Percentiles rank a stretch among this genome's conserved stretches.
These are phyloP conservation scores for Quiscalus mexicanus DNA, from an alignment of 2,113 vertebrate species.

Conservation along the genomic window DNA sequence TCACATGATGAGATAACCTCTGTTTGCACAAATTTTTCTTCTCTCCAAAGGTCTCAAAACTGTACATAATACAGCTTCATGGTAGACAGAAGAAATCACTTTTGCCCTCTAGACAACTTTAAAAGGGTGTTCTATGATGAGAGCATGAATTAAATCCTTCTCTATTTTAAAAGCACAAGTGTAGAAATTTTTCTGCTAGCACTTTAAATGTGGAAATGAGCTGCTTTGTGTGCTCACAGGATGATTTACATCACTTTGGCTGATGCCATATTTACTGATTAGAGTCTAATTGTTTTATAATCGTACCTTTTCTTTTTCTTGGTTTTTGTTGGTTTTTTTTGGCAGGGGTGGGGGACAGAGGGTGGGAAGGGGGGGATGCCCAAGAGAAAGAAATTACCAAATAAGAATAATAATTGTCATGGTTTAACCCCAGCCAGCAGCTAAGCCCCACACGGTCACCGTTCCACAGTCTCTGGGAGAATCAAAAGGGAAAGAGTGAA, in stretches of 20 bases:
- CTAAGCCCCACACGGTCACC: not conserved
- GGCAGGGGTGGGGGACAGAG: accelerated
- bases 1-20: not conserved
- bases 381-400: not conserved
- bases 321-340: accelerated
- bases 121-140: not conserved
- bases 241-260: not conserved
- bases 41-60: not conserved
- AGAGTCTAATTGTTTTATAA: not conserved
- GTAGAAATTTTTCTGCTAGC: not conserved
- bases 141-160: not conserved
- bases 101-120: not conserved
- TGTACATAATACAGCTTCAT: not conserved
- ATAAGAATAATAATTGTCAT: not conserved
- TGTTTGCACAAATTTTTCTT: not conserved
- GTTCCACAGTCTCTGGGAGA: not conserved
- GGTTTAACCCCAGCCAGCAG: not conserved
- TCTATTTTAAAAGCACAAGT: not conserved
- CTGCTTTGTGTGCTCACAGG: not conserved
- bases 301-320: not conserved
- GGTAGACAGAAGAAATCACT: not conserved
- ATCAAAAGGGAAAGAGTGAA: not conserved
- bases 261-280: not conserved
- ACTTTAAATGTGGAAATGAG: not conserved
- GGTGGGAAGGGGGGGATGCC: accelerated